These are phyloP conservation scores for Ailuropoda melanoleuca DNA, from an alignment of 2,113 vertebrate genomes.

Conservation along the genomic window DNA sequence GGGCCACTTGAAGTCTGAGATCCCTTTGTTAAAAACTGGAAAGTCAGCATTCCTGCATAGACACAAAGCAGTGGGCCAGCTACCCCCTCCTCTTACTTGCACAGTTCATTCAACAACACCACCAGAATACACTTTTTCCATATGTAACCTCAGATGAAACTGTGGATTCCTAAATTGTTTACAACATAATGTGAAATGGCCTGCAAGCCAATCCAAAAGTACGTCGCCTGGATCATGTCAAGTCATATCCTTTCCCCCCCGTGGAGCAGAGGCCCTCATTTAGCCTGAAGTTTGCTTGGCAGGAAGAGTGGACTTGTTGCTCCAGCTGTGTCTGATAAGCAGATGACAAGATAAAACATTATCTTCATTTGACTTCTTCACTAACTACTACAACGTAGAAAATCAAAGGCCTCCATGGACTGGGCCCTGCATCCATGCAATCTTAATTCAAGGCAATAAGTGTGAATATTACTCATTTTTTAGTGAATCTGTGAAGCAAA, in stretches of 20 bases:
- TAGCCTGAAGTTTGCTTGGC: slow-evolving; percentile 6
- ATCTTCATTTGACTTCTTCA: not conserved
- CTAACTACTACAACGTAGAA: not conserved
- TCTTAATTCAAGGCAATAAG: not conserved
- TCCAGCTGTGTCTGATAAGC: slow-evolving; percentile 51
- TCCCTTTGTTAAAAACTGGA: slow-evolving; percentile 25
- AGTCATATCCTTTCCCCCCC: not conserved
- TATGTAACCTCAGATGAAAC: slow-evolving; percentile 22
- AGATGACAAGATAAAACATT: slow-evolving; percentile 49
- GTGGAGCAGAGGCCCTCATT: not conserved
- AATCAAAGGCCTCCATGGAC: not conserved
- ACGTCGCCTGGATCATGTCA: not conserved
- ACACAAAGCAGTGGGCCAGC: not conserved
- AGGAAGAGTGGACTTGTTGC: not conserved
- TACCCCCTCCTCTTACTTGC: not conserved
- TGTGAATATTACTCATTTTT: not conserved
- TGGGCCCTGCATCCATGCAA: not conserved
- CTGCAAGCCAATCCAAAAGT: not conserved
- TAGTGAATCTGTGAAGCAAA: not conserved
- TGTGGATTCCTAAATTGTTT: slow-evolving; percentile 48
- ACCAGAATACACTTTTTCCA: not conserved
- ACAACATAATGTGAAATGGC: slow-evolving; percentile 36
- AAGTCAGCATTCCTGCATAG: not conserved
- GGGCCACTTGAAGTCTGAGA: slow-evolving; percentile 33
- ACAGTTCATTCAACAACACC: not conserved